These are phyloP conservation scores for Drosophila cracens DNA, from an alignment of 2,888 invertebrate genomes.

Conservation along the genomic window DNA sequence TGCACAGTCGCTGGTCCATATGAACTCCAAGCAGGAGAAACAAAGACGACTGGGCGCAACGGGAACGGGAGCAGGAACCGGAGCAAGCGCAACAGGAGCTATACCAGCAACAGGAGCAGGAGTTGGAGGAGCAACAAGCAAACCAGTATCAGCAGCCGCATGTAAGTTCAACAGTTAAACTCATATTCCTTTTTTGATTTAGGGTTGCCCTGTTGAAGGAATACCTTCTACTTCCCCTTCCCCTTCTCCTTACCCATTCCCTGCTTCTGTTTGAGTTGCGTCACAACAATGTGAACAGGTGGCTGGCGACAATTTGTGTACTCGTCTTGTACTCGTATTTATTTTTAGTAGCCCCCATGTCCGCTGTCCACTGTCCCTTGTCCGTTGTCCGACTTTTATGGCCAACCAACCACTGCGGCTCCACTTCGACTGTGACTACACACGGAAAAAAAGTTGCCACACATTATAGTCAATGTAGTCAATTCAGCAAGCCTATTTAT, in stretches of 20 bases:
- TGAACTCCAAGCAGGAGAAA: constrained; percentile 83
- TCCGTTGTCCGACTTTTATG: constrained; percentile 58
- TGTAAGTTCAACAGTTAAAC: constrained; percentile 66
- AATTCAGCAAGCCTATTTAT: neutral
- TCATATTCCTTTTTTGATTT: constrained; percentile 58
- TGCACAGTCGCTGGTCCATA: constrained; percentile 84
- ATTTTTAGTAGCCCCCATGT: constrained; percentile 67
- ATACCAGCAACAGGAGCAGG: constrained; percentile 17
- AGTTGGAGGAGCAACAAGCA: constrained; percentile 25
- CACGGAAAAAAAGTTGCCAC: neutral
- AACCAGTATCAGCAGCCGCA: constrained; percentile 50
- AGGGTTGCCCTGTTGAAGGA: constrained; percentile 27
- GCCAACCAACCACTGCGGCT: constrained; percentile 68
- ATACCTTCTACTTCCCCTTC: constrained; percentile 11
- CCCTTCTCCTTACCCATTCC: constrained; percentile 7
- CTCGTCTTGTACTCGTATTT: constrained; percentile 67
- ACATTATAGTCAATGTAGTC: neutral
- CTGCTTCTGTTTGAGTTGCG: constrained; percentile 53
- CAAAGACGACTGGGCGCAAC: constrained; percentile 58
- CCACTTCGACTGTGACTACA: constrained; percentile 35
- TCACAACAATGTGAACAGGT: constrained; percentile 80
- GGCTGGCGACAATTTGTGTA: constrained; percentile 80
- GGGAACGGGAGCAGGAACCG: constrained; percentile 12
- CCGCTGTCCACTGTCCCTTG: constrained; percentile 10
- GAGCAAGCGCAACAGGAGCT: constrained; percentile 25